Evolutionary conservation across 2,113 vertebrate genomes (phyloP).

Genomic region (Protobothrops flavoviridis): DNA sequence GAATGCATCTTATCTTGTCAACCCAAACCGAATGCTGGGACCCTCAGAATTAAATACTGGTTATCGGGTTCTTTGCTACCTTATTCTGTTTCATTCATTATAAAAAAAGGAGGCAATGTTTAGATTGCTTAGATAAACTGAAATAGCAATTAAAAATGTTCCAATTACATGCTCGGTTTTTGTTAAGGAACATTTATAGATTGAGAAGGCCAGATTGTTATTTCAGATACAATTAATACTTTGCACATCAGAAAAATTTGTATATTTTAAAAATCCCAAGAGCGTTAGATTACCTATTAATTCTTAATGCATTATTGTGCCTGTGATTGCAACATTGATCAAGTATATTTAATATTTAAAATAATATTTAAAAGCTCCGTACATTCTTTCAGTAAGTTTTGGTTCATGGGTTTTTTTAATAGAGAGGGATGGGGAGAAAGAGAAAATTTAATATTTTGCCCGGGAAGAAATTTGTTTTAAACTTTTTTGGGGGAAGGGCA

Average conservation of each 20-base stretch:
- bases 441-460: constrained; percentile 23
- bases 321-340: not conserved
- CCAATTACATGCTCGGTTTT: not conserved
- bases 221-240: not conserved
- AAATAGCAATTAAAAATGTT: not conserved
- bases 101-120: not conserved
- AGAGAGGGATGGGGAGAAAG: not conserved
- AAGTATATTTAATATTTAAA: constrained; percentile 19
- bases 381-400: not conserved
- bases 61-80: not conserved
- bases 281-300: not conserved
- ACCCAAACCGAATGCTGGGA: not conserved
- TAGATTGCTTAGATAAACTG: not conserved
- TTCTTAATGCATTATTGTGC: not conserved
- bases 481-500: constrained; percentile 20
- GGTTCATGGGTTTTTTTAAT: not conserved
- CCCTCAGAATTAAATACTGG: not conserved
- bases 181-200: not conserved
- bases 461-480: constrained; percentile 24
- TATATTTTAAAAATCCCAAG: not conserved
- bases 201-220: not conserved
- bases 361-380: not conserved
- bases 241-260: not conserved
- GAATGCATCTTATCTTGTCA: not conserved
- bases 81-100: not conserved